These are phyloP conservation scores for Clivina fossor DNA, from an alignment of 2,888 invertebrate genomes.

Conservation along the genomic window DNA sequence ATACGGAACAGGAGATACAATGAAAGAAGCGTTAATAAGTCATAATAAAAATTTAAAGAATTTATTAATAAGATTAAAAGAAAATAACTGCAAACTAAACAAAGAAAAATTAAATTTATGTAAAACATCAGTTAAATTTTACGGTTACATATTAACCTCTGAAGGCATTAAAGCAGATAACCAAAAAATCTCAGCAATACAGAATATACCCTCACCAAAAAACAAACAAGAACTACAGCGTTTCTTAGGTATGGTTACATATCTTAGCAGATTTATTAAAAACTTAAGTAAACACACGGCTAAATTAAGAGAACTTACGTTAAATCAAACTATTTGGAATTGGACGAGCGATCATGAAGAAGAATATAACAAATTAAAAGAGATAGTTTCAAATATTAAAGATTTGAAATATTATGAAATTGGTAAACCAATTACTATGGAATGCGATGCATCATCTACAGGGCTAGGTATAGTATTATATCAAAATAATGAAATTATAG, in stretches of 20 bases:
- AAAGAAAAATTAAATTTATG: constrained; percentile 36
- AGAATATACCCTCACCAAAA: constrained; percentile 5
- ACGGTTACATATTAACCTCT: constrained; percentile 37
- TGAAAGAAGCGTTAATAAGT: constrained; percentile 36
- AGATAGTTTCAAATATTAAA: constrained; percentile 1
- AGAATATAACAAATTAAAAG: not conserved
- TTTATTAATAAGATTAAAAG: constrained; percentile 33
- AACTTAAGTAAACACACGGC: not conserved
- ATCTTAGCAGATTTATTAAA: constrained; percentile 6
- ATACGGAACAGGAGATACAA: constrained; percentile 32
- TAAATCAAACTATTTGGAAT: constrained; percentile 9
- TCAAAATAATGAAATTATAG: constrained; percentile 2
- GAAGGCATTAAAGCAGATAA: constrained; percentile 1
- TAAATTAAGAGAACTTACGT: constrained; percentile 2
- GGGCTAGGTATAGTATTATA: constrained; percentile 1
- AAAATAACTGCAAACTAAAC: constrained; percentile 39
- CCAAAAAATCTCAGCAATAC: constrained; percentile 1
- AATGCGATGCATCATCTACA: constrained; percentile 5
- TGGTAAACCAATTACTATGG: constrained; percentile 2
- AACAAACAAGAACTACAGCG: constrained; percentile 35
- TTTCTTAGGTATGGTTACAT: constrained; percentile 4
- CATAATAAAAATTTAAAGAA: constrained; percentile 37
- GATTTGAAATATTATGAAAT: not conserved
- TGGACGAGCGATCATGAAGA: constrained; percentile 26
- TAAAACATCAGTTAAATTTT: constrained; percentile 35